Evolutionary conservation across 2,888 invertebrate genomes (phyloP), one percentile per base, ranked within the genome.

Genomic region (Heteropelma amictum): DNA sequence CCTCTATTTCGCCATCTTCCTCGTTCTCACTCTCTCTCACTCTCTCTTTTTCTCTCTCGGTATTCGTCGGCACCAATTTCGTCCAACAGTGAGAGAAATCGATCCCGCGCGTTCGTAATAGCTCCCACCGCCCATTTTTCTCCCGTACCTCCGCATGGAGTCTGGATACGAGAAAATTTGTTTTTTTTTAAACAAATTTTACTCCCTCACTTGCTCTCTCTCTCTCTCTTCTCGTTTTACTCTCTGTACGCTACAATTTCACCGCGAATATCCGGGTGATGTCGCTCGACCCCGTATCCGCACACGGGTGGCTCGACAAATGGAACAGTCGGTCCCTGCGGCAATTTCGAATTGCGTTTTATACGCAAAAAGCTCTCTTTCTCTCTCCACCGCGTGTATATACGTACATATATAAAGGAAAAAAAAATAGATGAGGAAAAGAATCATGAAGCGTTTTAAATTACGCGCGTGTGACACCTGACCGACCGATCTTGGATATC

Each of bases 71-170:
- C 72, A 60, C 65, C 72, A 65, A 67, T 72, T 72, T 60, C 45
- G 38, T 23, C 53, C 60, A 72, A 67, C 65, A 42, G 30, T 56
- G 72, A 65, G 81, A 81, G 81, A 79, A 85, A 86, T 86, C 85
- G 84, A 86, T 86, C 85, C 83, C 64, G 56, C 53, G 58, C 68
- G 64, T 75, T 77, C 70, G 65, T 61, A 65, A 75, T 69, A 72
- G 75, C 71, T 40, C 42, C 56, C 49, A 58, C 47, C 61, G 61
- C 56, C 33, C 40, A 40, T 38, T 21, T 71, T 56, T 54, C 65
- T 71, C 49, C 35, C 61, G 38, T 35, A 47, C 12, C 23, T 17
- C 33, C 33, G 8, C 49, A 54, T 51, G 51, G 26, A 21, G 64
- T 65, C 51, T 56, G 28, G 56, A 21, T 64, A 26, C 26, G 21